Evolutionary conservation across 2,888 invertebrate species (phyloP).

Genomic region (Deroplatys truncata): DNA sequence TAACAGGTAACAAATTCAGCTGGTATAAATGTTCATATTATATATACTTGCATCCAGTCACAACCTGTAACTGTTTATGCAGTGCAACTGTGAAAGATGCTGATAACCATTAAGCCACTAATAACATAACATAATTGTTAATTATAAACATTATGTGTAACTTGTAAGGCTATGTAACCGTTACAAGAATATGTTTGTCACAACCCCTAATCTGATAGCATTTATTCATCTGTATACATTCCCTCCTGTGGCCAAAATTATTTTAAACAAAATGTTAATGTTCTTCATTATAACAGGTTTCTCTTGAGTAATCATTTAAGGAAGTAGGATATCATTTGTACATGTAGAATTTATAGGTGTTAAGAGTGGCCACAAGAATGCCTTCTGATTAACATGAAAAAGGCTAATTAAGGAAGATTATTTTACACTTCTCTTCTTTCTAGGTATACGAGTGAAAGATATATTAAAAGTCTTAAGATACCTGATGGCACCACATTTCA

Average conservation of each 20-base stretch:
- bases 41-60: too few relatives aligned
- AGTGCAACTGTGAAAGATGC: too few relatives aligned
- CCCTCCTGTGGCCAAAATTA: neutral
- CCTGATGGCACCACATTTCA: constrained; percentile 8
- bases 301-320: neutral
- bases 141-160: too few relatives aligned
- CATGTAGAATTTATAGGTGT: neutral
- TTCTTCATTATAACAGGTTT: neutral
- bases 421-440: constrained; percentile 28
- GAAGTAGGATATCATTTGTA: neutral
- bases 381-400: neutral
- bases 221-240: neutral
- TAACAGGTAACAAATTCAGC: too few relatives aligned
- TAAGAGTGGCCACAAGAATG: neutral
- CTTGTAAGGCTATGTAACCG: too few relatives aligned
- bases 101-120: too few relatives aligned
- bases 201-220: neutral
- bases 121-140: too few relatives aligned
- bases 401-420: neutral
- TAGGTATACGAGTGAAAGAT: constrained; percentile 24
- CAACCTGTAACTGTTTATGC: too few relatives aligned
- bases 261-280: neutral
- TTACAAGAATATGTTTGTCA: too few relatives aligned
- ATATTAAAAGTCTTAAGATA: constrained; percentile 7
- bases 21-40: too few relatives aligned